A percentile compares a stretch with the other conserved stretches of the same genome.
Conservation (phyloP, 2,113 vertebrate species). For the Chunga burmeisteri region DNA sequence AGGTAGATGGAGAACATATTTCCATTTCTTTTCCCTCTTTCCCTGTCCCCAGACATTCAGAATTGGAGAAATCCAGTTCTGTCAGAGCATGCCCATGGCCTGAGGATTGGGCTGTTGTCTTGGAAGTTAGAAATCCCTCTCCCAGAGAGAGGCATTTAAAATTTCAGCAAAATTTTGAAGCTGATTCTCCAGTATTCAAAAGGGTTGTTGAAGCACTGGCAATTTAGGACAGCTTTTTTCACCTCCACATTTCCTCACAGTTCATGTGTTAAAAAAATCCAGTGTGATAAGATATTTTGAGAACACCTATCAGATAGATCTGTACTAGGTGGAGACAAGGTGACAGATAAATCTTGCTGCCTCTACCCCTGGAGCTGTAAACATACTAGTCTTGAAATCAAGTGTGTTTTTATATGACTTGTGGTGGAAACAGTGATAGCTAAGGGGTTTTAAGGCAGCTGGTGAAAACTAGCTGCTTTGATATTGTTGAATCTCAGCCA, state of each 20-base stretch:
- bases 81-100: not conserved
- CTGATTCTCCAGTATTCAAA: not conserved
- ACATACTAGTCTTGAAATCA: not conserved
- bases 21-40: not conserved
- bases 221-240: constrained; percentile 3
- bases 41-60: not conserved
- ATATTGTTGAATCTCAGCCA: not conserved
- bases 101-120: not conserved
- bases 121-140: not conserved
- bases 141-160: not conserved
- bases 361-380: constrained; percentile 20
- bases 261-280: constrained; percentile 19
- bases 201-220: not conserved
- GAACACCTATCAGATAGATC: constrained; percentile 14
- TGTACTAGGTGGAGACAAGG: constrained; percentile 13
- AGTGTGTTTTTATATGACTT: not conserved
- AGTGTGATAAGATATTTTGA: not conserved
- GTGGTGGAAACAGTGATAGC: not conserved
- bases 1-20: not conserved
- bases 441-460: not conserved
- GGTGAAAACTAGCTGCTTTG: not conserved
- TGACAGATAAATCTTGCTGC: constrained; percentile 26
- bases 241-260: not conserved
- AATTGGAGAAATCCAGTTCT: not conserved
- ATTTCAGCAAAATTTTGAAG: not conserved